Conservation (phyloP, 2,797 vertebrate species). For the Acanthornis magna region DNA sequence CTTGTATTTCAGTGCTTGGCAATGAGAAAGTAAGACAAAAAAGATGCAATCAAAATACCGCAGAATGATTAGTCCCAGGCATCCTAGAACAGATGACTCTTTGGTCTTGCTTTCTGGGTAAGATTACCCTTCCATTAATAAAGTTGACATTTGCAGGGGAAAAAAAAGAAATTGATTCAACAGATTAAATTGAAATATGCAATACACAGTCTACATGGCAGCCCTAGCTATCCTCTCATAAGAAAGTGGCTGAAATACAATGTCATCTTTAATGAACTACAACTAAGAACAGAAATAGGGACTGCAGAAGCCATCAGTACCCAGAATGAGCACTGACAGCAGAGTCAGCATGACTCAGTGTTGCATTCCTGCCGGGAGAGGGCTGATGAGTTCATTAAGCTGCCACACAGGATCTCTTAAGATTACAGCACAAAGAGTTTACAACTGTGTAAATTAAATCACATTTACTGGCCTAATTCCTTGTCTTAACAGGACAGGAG, state of each 20-base stretch:
- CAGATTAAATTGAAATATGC: background rate
- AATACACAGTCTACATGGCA: background rate
- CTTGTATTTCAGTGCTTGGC: background rate
- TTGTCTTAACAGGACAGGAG: background rate
- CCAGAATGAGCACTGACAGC: background rate
- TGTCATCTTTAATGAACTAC: background rate
- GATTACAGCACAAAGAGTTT: background rate
- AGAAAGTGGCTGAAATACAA: background rate
- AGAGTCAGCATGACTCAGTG: conserved; percentile 8
- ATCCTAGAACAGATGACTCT: background rate
- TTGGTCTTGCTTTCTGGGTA: background rate
- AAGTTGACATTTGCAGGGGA: background rate
- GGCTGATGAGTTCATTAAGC: background rate
- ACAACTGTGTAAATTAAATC: background rate
- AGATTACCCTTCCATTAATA: background rate
- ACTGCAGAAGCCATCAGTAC: background rate
- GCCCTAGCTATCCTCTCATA: background rate
- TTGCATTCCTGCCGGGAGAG: background rate
- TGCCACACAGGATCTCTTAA: background rate
- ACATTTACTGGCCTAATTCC: conserved; percentile 8
- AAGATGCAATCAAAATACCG: background rate
- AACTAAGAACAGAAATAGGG: background rate
- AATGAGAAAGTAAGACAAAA: background rate
- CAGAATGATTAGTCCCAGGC: background rate
- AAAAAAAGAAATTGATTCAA: background rate